Percentiles rank a stretch among this genome's conserved stretches.
Conservation (phyloP, 2,797 vertebrate species). For the Muraenolepis orangiensis region DNA sequence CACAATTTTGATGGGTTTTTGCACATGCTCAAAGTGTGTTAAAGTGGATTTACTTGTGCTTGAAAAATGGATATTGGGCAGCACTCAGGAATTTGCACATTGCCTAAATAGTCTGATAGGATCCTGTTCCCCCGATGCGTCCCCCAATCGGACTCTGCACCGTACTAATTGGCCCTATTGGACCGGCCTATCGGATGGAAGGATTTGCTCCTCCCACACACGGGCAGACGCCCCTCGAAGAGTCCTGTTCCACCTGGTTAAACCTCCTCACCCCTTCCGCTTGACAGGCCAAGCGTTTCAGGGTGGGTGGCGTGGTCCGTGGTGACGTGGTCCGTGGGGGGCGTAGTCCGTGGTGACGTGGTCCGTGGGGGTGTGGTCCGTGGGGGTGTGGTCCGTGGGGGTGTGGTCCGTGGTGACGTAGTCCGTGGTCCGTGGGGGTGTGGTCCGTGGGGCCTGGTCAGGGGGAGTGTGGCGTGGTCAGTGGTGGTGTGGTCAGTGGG, state of each 20-base stretch:
- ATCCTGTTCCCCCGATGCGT: neutral
- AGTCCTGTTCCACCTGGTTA: constrained; percentile 19
- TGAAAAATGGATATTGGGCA: constrained; percentile 33
- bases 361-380: too few relatives aligned
- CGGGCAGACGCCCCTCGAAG: constrained; percentile 12
- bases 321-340: too few relatives aligned
- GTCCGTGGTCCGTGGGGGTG: too few relatives aligned
- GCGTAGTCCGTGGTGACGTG: too few relatives aligned
- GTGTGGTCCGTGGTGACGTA: too few relatives aligned
- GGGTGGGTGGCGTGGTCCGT: too few relatives aligned
- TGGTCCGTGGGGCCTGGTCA: too few relatives aligned
- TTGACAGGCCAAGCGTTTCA: constrained; percentile 43
- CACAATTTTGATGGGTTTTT: constrained; percentile 13
- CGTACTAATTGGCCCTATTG: constrained; percentile 30
- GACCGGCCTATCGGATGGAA: constrained; percentile 15
- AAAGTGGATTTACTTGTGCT: constrained; percentile 47
- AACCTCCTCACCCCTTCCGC: constrained; percentile 47
- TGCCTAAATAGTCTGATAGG: constrained; percentile 48
- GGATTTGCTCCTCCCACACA: constrained; percentile 29
- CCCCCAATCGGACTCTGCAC: constrained; percentile 16
- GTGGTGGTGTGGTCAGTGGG: too few relatives aligned
- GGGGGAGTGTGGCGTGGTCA: too few relatives aligned
- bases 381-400: too few relatives aligned
- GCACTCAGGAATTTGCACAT: constrained; percentile 61
- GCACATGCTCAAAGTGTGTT: constrained; percentile 31